Evolutionary conservation across 2,113 vertebrate genomes (phyloP).

Genomic region (Crocuta crocuta): DNA sequence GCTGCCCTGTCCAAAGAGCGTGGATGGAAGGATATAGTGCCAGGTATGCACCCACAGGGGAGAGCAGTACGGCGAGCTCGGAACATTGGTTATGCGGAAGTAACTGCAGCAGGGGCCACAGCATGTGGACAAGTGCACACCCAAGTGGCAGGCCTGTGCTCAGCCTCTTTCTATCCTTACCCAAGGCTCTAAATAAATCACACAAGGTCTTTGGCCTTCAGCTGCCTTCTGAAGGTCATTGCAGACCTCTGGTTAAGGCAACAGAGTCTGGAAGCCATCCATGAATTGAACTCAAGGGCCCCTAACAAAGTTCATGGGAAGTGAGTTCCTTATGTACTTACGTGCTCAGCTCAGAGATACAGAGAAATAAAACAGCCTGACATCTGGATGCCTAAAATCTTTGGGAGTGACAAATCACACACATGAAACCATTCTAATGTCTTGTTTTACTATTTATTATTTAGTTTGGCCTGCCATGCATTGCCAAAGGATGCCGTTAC

Average conservation of each 20-base stretch:
- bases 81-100: not conserved
- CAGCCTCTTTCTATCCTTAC: not conserved
- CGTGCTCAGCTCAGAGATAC: not conserved
- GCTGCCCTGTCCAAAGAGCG: not conserved
- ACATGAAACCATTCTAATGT: not conserved
- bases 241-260: not conserved
- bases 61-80: not conserved
- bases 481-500: not conserved
- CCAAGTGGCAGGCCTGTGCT: not conserved
- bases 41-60: not conserved
- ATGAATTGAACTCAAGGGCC: not conserved
- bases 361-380: not conserved
- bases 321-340: not conserved
- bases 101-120: not conserved
- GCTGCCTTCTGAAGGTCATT: not conserved
- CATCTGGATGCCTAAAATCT: not conserved
- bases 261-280: not conserved
- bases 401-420: not conserved
- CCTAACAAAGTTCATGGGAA: not conserved
- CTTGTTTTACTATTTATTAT: not conserved
- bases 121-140: not conserved
- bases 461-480: not conserved
- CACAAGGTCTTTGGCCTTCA: not conserved
- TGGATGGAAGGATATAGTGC: not conserved
- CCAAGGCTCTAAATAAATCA: not conserved